Conservation (phyloP, 1,140 invertebrate species). For the Trichonephila clavata region DNA sequence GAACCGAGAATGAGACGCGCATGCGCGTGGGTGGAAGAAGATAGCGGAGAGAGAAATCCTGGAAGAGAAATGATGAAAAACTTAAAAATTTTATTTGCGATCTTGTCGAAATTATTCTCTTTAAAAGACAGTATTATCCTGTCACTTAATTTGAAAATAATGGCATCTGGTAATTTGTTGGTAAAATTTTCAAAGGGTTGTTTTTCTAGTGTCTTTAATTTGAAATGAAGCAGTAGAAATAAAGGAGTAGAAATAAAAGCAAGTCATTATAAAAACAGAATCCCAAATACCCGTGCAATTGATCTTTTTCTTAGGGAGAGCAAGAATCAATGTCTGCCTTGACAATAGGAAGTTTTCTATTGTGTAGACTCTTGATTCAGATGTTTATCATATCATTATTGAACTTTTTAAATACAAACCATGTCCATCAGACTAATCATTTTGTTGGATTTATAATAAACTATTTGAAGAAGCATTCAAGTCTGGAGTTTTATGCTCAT, state of each 20-base stretch:
- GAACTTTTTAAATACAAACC: no score
- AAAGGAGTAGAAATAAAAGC: not conserved
- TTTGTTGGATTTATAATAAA: no score
- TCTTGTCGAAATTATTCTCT: not conserved
- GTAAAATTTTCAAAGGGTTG: no score
- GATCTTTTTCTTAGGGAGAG: no score
- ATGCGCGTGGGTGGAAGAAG: slow-evolving; percentile 39
- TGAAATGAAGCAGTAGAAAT: not conserved
- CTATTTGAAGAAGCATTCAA: no score
- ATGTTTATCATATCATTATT: no score
- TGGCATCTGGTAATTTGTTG: no score
- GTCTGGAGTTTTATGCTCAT: no score
- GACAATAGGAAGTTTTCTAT: no score
- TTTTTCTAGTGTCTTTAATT: not conserved
- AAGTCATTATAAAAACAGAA: not conserved
- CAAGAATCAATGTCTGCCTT: no score
- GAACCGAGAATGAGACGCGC: not conserved
- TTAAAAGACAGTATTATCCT: not conserved
- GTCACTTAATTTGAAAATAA: not conserved
- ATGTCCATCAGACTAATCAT: no score
- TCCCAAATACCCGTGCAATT: not conserved
- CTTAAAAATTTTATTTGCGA: not conserved
- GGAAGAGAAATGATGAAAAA: slow-evolving; percentile 26
- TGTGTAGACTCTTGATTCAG: no score
- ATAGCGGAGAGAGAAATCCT: slow-evolving; percentile 10